Percentiles rank a stretch among this genome's conserved stretches.
Conservation (phyloP, 2,888 invertebrate species). For the Ptilodon capucinus region DNA sequence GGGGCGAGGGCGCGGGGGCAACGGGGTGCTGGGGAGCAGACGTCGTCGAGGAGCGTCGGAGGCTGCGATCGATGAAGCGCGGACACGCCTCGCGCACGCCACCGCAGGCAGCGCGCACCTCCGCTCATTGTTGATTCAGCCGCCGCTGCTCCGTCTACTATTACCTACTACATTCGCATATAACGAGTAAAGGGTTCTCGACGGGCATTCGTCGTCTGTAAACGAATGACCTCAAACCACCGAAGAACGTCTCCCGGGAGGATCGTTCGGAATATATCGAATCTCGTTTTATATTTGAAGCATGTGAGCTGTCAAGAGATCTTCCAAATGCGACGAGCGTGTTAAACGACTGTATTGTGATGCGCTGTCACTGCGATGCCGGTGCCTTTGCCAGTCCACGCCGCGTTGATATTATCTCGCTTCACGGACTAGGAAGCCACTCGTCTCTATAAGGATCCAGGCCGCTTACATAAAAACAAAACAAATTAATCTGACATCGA, state of each 20-base stretch:
- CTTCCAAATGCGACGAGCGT: conserved; percentile 75
- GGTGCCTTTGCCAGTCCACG: conserved; percentile 58
- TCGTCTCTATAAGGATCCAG: conserved; percentile 40
- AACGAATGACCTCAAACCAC: conserved; percentile 22
- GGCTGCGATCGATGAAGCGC: conserved; percentile 82
- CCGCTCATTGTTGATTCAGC: conserved; percentile 70
- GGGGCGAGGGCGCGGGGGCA: conserved; percentile 44
- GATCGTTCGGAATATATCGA: conserved; percentile 40
- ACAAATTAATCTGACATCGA: conserved; percentile 53
- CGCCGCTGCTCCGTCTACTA: conserved; percentile 41
- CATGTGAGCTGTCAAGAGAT: conserved; percentile 68
- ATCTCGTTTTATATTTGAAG: conserved; percentile 45
- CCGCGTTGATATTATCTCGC: conserved; percentile 62
- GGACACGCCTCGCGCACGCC: conserved; percentile 79
- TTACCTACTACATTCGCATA: conserved; percentile 11
- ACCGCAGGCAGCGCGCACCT: conserved; percentile 56
- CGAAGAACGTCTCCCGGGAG: conserved; percentile 23
- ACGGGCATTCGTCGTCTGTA: conserved; percentile 27
- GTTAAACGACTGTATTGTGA: conserved; percentile 79
- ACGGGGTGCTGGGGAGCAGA: conserved; percentile 59
- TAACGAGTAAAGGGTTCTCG: conserved; percentile 11
- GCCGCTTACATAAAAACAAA: conserved; percentile 40
- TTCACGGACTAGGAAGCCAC: conserved; percentile 58
- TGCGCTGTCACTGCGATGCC: conserved; percentile 65
- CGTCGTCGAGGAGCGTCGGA: conserved; percentile 80